Evolutionary conservation across 2,113 vertebrate genomes (phyloP), one percentile per base, ranked within the genome.

Genomic region (Craseonycteris thonglongyai): DNA sequence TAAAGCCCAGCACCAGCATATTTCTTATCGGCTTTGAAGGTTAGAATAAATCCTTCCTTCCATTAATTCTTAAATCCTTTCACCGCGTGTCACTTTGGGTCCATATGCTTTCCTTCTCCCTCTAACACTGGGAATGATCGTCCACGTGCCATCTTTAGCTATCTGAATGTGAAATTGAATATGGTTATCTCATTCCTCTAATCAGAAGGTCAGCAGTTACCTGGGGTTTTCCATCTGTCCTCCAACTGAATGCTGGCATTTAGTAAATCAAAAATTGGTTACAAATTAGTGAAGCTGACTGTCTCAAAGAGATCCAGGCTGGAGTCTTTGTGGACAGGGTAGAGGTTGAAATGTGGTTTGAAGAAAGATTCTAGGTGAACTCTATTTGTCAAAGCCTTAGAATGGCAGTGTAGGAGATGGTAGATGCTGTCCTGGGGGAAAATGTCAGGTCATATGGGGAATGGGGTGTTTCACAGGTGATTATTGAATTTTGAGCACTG

Each of bases 151-250:
- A 80, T 96, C 49, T 96, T 69, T 59, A 96, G 96, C 97, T 98
- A 83, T 87, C 61, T 95, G 81, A 98, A 97, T 95, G 95, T 82
- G 97, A 98, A 97, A 97, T 97, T 42, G 6, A 35, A 58, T 95
- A 89, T 98, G 95, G 63, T 97, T 98, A 97, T 85, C 0, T 0
- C 95, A 96, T 96, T 97, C 72, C 91, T 96, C 88, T 96, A 95
- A 97, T 96, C 96, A 96, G 93, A 92, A 98, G 96, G 96, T 98
- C 97, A 97, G 91, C 71, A 72, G 54, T 95, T 97, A 97, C 98
- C 96, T 91, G 72, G 49, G 94, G 97, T 97, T 97, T 98, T 95
- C 96, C 76, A 96, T 97, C 97, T 97, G 96, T 96, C 88, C 58
- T 95, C 28, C 51, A 94, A 79, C 2, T 90, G 71, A 98, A 97